phyloP scores from a whole-genome alignment of 2,797 vertebrate species.

The Alca torda region DNA sequence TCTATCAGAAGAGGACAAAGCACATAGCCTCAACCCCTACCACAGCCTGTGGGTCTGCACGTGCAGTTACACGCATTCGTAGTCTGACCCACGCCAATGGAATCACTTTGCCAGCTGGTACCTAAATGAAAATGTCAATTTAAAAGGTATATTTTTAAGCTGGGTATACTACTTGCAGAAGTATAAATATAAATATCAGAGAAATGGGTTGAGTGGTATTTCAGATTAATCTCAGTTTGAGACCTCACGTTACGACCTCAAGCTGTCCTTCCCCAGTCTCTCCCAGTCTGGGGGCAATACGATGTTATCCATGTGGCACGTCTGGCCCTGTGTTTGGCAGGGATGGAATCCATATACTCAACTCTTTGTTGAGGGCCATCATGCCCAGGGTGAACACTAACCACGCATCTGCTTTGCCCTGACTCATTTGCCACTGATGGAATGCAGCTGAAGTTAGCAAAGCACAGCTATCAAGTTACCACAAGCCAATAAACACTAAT shows the following conservation, averaged over 20 bases:
- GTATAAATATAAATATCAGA: background rate
- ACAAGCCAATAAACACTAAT: background rate
- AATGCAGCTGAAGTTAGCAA: background rate
- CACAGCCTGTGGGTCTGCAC: background rate
- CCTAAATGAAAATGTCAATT: background rate
- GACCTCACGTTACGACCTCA: fast-evolving
- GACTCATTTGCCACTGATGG: background rate
- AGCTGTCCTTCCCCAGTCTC: background rate
- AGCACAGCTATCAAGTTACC: background rate
- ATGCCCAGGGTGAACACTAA: background rate
- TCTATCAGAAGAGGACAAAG: background rate
- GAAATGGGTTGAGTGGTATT: background rate
- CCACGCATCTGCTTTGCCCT: background rate
- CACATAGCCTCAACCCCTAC: background rate
- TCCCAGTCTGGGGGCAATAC: background rate
- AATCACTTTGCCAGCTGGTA: background rate
- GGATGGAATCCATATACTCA: background rate
- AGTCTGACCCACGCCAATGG: background rate
- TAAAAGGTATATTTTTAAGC: background rate
- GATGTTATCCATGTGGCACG: no score
- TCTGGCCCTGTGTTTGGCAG: background rate
- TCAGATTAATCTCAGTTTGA: background rate
- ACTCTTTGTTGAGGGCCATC: background rate
- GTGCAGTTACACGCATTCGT: background rate
- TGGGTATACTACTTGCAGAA: background rate